Conservation (phyloP, 2,113 vertebrate genomes). For the Nestor notabilis region DNA sequence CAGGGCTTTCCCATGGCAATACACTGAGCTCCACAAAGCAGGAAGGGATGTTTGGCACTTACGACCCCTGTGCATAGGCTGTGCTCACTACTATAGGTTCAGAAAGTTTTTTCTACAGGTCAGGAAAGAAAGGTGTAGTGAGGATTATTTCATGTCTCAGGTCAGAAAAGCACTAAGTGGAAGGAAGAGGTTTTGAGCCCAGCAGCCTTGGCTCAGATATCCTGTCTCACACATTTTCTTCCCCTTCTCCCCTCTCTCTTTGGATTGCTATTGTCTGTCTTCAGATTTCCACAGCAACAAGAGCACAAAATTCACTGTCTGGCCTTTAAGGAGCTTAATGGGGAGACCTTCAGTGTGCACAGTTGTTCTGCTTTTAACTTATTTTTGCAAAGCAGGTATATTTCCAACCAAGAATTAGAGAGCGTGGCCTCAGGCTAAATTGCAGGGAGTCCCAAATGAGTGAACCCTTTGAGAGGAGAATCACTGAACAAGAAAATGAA, state of each 20-base stretch:
- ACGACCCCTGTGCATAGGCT: background rate
- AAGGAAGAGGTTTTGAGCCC: background rate
- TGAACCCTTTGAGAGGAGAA: constrained; percentile 76
- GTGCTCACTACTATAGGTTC: background rate
- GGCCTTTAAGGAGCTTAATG: constrained; percentile 60
- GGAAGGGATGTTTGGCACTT: background rate
- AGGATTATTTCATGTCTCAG: background rate
- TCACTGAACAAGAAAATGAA: constrained; percentile 84
- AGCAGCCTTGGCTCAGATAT: background rate
- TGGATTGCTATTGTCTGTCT: background rate
- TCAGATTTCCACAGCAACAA: background rate
- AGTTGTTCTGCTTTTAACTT: constrained; percentile 75
- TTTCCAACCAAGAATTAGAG: constrained; percentile 77
- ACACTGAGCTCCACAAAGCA: background rate
- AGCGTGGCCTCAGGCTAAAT: constrained; percentile 78
- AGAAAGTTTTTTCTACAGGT: background rate
- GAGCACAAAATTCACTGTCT: constrained; percentile 19
- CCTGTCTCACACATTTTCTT: background rate
- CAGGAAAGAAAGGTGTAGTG: background rate
- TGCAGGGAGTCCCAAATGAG: constrained; percentile 76
- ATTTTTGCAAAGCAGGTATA: constrained; percentile 79
- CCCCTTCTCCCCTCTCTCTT: background rate
- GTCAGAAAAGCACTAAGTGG: background rate
- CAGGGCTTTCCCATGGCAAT: background rate
- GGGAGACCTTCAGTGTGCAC: constrained; percentile 56